Evolutionary conservation across 2,888 invertebrate species (phyloP), one percentile per base, ranked within the genome.

Genomic region (Eledone cirrhosa): DNA sequence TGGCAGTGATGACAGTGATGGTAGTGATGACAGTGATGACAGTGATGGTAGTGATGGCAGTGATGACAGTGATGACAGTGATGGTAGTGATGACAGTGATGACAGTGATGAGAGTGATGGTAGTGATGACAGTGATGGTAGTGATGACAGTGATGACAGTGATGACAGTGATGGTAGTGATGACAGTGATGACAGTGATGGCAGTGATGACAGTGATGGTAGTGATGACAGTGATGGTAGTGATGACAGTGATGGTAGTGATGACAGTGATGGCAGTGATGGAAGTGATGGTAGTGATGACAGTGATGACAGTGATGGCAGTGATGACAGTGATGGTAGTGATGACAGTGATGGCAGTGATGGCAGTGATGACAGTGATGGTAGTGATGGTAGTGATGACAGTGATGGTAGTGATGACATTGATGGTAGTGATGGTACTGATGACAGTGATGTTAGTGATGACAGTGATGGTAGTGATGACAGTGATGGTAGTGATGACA

Each of bases 361-460:
- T 69, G 72, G 27, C 72, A 69, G 72, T 69, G 72, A 27, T 69
- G 72, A 24, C 27, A 69, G 72, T 69, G 72, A 27, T 69, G 72
- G 72, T 27, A n/a, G n/a, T n/a, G n/a, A n/a, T n/a, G n/a, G n/a
- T n/a, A n/a, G n/a, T n/a, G n/a, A n/a, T n/a, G n/a, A n/a, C n/a
- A n/a, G n/a, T n/a, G n/a, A n/a, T n/a, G n/a, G n/a, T n/a, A n/a
- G n/a, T n/a, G n/a, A n/a, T n/a, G n/a, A n/a, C n/a, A n/a, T n/a
- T n/a, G n/a, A n/a, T n/a, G n/a, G n/a, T n/a, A n/a, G n/a, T n/a
- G 27, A 27, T 69, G 72, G 24, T 69, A 27, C 16, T 27, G 27
- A 27, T 16, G 72, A 24, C 24, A 24, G n/a, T n/a, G n/a, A n/a
- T n/a, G n/a, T n/a, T n/a, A n/a, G n/a, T n/a, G n/a, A n/a, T n/a